Conservation (phyloP, 35 echinoderm and acorn worm species). For the Ophioderma brevispina region DNA sequence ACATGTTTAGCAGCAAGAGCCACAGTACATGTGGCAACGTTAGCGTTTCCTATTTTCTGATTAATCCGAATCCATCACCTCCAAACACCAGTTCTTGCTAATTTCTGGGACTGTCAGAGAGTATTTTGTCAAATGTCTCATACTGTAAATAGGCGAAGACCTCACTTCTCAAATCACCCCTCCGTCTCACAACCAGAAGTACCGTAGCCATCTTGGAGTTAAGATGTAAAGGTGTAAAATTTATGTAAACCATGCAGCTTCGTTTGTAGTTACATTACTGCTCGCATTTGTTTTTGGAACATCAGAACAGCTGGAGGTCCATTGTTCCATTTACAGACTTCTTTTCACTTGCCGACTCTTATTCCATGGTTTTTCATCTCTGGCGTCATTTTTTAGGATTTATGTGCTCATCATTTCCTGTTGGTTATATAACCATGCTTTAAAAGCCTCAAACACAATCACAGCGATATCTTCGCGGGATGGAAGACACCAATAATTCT, state of each 20-base stretch:
- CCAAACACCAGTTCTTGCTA: conserved; percentile 14
- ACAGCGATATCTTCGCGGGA: no score
- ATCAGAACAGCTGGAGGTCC: conserved; percentile 27
- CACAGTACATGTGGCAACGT: not conserved
- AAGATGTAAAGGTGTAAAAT: conserved; percentile 21
- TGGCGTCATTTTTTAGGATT: not conserved
- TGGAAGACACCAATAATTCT: no score
- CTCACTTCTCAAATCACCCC: conserved; percentile 5
- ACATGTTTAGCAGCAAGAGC: not conserved
- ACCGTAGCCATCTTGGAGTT: conserved; percentile 17
- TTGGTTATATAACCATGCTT: no score
- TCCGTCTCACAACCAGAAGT: not conserved
- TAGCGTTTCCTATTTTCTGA: conserved; percentile 27
- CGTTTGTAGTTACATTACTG: conserved; percentile 26
- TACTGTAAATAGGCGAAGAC: conserved; percentile 31
- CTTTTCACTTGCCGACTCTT: conserved; percentile 11
- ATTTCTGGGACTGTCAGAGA: not conserved
- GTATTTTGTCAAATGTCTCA: not conserved
- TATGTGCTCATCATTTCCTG: not conserved
- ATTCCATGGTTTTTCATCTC: not conserved
- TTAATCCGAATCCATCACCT: conserved; percentile 47
- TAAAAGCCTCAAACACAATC: not conserved
- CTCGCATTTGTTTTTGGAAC: conserved; percentile 36
- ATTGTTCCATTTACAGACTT: conserved; percentile 1
- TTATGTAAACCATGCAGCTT: conserved; percentile 42